Evolutionary conservation across 2,888 invertebrate species (phyloP).

Genomic region (Tenodera sinensis): DNA sequence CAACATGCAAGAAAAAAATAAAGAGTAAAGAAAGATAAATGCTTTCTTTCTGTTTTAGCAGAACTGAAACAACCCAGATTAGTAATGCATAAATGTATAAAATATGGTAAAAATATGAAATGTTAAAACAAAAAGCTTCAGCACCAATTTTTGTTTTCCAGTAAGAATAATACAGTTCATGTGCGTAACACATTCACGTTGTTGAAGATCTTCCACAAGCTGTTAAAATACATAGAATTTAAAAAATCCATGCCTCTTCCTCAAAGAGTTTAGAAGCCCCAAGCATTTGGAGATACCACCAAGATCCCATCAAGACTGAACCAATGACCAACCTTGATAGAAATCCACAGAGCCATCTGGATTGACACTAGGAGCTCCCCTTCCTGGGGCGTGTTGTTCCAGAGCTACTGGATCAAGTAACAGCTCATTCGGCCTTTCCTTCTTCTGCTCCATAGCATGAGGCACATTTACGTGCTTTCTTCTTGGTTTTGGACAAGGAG

Average conservation of each 20-base stretch:
- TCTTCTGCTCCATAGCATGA: background rate
- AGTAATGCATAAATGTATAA: background rate
- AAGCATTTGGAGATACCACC: background rate
- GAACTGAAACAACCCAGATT: background rate
- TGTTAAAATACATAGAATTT: background rate
- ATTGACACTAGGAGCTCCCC: conserved; percentile 14
- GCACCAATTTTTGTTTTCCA: background rate
- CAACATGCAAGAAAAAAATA: background rate
- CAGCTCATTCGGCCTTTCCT: background rate
- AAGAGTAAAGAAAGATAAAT: background rate
- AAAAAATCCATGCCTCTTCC: background rate
- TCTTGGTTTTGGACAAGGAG: conserved; percentile 17
- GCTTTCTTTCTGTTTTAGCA: background rate
- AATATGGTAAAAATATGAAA: background rate
- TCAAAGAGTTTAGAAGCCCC: background rate
- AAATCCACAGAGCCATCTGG: conserved; percentile 21
- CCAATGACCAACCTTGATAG: conserved; percentile 20
- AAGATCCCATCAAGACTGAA: background rate
- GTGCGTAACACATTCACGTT: background rate
- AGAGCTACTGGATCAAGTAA: conserved; percentile 15
- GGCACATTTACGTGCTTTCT: background rate
- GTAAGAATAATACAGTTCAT: background rate
- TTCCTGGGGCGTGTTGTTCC: background rate
- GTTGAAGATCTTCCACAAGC: background rate
- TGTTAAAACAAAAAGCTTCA: background rate